Evolutionary conservation across 2,797 vertebrate genomes (phyloP), one percentile per base, ranked within the genome.

Genomic region (Acanthurus lineatus): DNA sequence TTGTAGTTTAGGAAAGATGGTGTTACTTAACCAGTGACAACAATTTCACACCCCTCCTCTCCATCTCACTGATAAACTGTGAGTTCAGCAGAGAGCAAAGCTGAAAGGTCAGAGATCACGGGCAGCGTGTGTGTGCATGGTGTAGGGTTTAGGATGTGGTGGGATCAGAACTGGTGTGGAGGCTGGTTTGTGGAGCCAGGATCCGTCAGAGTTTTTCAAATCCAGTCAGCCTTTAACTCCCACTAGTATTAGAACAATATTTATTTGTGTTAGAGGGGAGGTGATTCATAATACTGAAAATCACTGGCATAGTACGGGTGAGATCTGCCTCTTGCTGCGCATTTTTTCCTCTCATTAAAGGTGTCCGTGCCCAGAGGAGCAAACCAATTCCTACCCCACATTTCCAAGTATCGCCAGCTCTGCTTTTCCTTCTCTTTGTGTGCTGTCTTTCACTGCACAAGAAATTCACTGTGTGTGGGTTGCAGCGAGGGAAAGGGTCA

Each of bases 271-370:
- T 91, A 85, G 79, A 88, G 73, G 71, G 71, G 85, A 87, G 88
- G 83, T 89, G 93, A 94, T 90, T 94, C 90, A 91, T 91, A 91
- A 90, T 81, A 88, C 86, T 93, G 78, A 86, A 91, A 92, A 87
- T 91, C 88, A 82, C 83, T 84, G 84, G 85, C 82, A 79, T 61
- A 79, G 85, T 82, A 86, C 61, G 84, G 71, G 83, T 78, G 81
- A 87, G 90, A 91, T 84, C 84, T 84, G 84, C 87, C 80, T 83
- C 80, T 90, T 56, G 76, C 89, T 87, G 86, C 64, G 15, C 90
- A 88, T 91, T 90, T 88, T 90, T 91, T 83, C 87, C 90, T 92
- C 91, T 94, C 89, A 92, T 94, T 94, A 93, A 93, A 94, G 85
- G 82, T 83, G 83, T 92, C 91, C 81, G 77, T 84, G 87, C 90